Evolutionary conservation across 2,113 vertebrate genomes (phyloP).

Genomic region (Eurystomus gularis): DNA sequence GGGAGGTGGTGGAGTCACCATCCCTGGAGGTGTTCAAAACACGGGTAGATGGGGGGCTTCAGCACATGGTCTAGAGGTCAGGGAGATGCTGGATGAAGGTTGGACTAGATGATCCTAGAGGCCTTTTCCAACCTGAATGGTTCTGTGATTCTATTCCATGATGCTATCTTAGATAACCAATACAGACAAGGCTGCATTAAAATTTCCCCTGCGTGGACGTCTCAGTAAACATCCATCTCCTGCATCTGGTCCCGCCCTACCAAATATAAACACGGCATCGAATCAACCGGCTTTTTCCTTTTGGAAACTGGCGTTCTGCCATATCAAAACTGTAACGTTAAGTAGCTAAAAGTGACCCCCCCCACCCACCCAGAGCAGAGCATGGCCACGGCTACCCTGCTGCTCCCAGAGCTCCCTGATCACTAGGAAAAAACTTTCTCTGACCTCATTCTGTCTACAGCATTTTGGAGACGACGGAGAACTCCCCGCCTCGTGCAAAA

Average conservation of each 20-base stretch:
- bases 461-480: rapidly evolving
- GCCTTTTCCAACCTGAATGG: no score
- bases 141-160: no score
- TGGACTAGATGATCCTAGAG: no score
- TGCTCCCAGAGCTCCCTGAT: neutral
- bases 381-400: neutral
- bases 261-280: rapidly evolving
- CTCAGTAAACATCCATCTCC: no score
- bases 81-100: no score
- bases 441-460: neutral
- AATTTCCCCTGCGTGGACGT: neutral
- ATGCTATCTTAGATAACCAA: neutral
- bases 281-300: rapidly evolving
- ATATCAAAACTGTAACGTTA: rapidly evolving
- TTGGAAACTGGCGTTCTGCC: neutral
- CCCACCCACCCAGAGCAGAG: neutral
- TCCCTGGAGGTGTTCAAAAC: no score
- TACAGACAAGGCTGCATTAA: rapidly evolving
- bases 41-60: no score
- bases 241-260: no score
- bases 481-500: neutral
- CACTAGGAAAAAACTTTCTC: neutral
- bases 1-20: no score
- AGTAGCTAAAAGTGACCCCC: neutral
- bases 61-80: no score